Base-by-base conservation (phyloP, 2,888 invertebrate species). In the Papilio protenor region DNA sequence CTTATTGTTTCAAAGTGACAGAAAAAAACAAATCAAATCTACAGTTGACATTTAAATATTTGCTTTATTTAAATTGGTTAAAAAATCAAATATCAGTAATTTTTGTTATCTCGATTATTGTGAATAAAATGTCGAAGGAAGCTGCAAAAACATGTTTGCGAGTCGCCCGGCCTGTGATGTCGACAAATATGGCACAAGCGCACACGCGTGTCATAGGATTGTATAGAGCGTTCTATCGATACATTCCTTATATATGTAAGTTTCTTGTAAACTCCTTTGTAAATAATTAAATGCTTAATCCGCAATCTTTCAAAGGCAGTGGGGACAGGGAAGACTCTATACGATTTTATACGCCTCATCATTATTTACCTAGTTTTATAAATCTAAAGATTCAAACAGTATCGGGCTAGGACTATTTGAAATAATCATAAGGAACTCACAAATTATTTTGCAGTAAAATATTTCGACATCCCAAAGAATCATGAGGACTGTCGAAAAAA, bases 141-240 rank as follows among this genome's bases (percentile, higher is more conserved):
- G 81, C 85, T n/a, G 74, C 86, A 11, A 84, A 81, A 64, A 77
- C 85, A 33, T 84, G 86, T 2, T 86, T 83, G 55, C 96, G 95
- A 84, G 95, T 96, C 87, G 98, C 97, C 18, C 97, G 96, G 86
- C 99, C 99, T 40, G 95, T 99, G 84, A 94, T 99, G 86, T 99
- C 99, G 2, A 86, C 96, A 61, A 96, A 97, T 88, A 94, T 91
- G 52, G 93, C 92, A 18, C 98, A 99, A 87, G 98, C 99, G 1
- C 96, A 96, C 80, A 95, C 96, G 86, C 96, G 98, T 85, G 98
- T 97, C 5, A 87, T 99, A 0, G 97, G 96, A 87, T 95, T 99
- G 64, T 99, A 99, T 88, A 97, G 97, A 92, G 97, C 98, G 66
- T 98, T 98, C 97, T 98, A 97, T 90, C 96, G 99, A 76, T 98